phyloP scores from a whole-genome alignment of 2,888 invertebrate species.

The Polydrusus pterygomalis region DNA sequence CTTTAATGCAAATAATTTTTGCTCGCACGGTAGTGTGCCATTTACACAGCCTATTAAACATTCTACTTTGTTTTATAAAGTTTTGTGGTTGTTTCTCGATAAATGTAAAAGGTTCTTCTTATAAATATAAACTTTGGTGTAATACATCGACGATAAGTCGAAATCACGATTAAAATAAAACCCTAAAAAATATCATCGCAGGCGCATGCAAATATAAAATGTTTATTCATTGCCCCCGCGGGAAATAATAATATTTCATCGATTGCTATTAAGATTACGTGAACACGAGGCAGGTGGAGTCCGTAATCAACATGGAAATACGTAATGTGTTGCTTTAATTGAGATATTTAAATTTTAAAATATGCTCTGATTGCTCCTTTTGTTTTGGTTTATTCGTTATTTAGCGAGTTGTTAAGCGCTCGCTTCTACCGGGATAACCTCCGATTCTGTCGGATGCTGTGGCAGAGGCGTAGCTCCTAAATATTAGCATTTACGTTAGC shows the following conservation, averaged over 20 bases:
- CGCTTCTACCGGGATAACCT: conserved; percentile 36
- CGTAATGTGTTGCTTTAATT: conserved; percentile 70
- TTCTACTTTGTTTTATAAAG: too few relatives aligned
- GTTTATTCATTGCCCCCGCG: conserved; percentile 49
- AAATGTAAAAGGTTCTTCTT: too few relatives aligned
- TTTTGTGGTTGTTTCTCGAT: too few relatives aligned
- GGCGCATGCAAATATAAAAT: conserved; percentile 47
- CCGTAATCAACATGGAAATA: conserved; percentile 70
- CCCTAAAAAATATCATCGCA: conserved; percentile 22
- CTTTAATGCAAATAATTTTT: too few relatives aligned
- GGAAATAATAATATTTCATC: conserved; percentile 54
- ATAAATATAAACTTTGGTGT: too few relatives aligned
- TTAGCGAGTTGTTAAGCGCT: conserved; percentile 63
- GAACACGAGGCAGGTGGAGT: conserved; percentile 66
- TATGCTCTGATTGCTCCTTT: conserved; percentile 71
- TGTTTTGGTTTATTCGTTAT: conserved; percentile 70
- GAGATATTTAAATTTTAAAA: conserved; percentile 71
- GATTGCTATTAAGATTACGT: conserved; percentile 61
- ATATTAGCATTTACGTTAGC: conserved; percentile 8
- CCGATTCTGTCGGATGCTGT: conserved; percentile 38
- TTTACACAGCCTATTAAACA: too few relatives aligned
- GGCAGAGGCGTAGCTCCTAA: conserved; percentile 27
- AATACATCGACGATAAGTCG: neutral
- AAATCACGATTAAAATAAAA: conserved; percentile 21
- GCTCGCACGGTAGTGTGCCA: too few relatives aligned